Conservation (phyloP, 2,797 vertebrate genomes). For the Bufotes viridis region DNA sequence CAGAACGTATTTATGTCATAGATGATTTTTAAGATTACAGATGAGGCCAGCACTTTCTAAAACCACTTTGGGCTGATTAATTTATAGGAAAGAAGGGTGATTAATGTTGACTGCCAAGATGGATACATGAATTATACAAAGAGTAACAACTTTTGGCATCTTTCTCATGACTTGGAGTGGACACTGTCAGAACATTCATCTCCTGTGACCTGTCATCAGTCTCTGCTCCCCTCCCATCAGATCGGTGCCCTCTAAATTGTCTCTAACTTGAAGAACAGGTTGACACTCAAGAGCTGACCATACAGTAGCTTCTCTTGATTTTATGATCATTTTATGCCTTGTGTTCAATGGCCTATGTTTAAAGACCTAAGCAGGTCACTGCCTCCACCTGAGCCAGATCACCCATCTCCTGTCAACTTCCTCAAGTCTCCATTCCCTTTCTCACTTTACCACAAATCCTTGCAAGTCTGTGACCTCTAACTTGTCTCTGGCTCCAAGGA, state of each 20-base stretch:
- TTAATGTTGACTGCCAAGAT: neutral
- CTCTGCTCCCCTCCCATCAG: neutral
- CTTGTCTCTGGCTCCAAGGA: too few species aligned
- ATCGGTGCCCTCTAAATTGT: neutral
- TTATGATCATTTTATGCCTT: neutral
- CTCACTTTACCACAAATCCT: neutral
- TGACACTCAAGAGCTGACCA: neutral
- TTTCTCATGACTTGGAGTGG: neutral
- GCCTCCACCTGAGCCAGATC: neutral
- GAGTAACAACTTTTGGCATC: neutral
- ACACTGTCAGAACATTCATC: neutral
- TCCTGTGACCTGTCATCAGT: neutral
- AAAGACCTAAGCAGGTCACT: neutral
- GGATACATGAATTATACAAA: slow-evolving; percentile 2
- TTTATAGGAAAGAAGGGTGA: neutral
- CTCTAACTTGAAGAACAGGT: neutral
- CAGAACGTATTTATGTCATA: neutral
- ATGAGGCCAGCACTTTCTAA: neutral
- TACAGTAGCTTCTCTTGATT: neutral
- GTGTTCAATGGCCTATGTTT: neutral
- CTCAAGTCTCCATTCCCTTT: neutral
- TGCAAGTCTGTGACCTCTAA: too few species aligned
- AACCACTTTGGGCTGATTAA: slow-evolving; percentile 10
- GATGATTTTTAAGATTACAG: neutral
- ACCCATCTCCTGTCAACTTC: neutral